Conservation (phyloP, 2,888 invertebrate species). For the Aleiodes leptofemur region DNA sequence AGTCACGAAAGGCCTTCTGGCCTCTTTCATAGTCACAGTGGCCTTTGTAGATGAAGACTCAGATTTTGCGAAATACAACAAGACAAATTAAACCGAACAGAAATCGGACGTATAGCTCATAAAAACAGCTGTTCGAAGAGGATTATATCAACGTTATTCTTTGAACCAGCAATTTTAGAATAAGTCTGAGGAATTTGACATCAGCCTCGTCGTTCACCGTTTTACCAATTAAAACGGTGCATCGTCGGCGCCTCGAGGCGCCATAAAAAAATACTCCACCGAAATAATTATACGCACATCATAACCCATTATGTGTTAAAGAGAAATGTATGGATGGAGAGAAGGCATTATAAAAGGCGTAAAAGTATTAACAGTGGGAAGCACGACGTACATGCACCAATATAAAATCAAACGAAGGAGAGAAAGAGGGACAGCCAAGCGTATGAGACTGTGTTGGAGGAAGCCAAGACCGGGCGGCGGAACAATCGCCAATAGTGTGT, state of each 20-base stretch:
- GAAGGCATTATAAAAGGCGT: slow-evolving; percentile 9
- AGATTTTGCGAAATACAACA: background rate
- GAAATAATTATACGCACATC: slow-evolving; percentile 22
- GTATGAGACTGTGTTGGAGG: too few species aligned
- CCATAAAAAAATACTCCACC: slow-evolving; percentile 33
- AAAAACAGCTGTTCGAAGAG: background rate
- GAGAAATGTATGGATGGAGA: too few species aligned
- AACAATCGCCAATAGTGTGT: background rate
- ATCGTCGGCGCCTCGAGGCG: slow-evolving; percentile 49
- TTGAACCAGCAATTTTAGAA: slow-evolving; percentile 41
- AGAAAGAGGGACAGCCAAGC: slow-evolving; percentile 27
- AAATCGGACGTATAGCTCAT: background rate
- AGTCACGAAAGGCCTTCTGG: slow-evolving; percentile 29
- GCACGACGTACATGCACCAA: slow-evolving; percentile 4
- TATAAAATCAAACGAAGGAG: slow-evolving; percentile 21
- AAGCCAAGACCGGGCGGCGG: too few species aligned
- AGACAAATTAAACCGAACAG: background rate
- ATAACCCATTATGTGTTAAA: slow-evolving; percentile 12
- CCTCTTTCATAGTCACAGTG: slow-evolving; percentile 31
- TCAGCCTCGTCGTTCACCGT: slow-evolving; percentile 49
- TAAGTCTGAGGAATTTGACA: slow-evolving; percentile 40
- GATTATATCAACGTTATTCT: background rate
- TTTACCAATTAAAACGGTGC: slow-evolving; percentile 64
- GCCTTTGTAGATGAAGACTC: slow-evolving; percentile 2
- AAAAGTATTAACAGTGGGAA: slow-evolving; percentile 35